phyloP scores from a whole-genome alignment of 53 echinoderm and acorn worm species.

The Astropecten irregularis region DNA sequence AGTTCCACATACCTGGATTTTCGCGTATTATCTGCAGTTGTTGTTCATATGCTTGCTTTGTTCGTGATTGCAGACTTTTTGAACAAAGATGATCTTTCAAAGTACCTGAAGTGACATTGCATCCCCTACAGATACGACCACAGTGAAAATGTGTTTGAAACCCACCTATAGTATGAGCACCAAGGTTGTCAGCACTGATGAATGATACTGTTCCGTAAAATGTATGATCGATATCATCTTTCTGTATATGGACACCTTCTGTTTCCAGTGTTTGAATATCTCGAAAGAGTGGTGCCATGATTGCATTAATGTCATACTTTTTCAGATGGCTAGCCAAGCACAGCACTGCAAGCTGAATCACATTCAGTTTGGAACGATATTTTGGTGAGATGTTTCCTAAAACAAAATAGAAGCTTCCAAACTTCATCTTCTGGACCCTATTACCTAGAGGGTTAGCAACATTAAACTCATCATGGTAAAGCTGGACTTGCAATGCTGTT shows the following conservation, averaged over 20 bases:
- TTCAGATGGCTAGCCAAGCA: constrained; percentile 30
- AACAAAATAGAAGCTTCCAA: constrained; percentile 49
- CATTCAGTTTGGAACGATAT: constrained; percentile 55
- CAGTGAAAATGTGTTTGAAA: constrained; percentile 56
- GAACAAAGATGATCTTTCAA: constrained; percentile 19
- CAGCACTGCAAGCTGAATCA: constrained; percentile 45
- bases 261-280: constrained; percentile 57
- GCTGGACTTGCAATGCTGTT: constrained; percentile 32
- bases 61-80: not conserved
- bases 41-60: constrained; percentile 41
- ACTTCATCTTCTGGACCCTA: constrained; percentile 43
- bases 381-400: constrained; percentile 62
- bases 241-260: constrained; percentile 20
- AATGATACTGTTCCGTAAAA: constrained; percentile 55
- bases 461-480: constrained; percentile 64
- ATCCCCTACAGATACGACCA: constrained; percentile 62
- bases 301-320: constrained; percentile 20
- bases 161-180: constrained; percentile 63
- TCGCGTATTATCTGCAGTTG: constrained; percentile 37
- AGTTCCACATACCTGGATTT: constrained; percentile 35
- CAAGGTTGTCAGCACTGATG: constrained; percentile 67
- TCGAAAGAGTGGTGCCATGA: constrained; percentile 47
- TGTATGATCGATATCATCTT: constrained; percentile 38
- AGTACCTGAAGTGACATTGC: constrained; percentile 35
- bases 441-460: constrained; percentile 58